phyloP scores from a whole-genome alignment of 2,113 vertebrate species.

The Vidua macroura region DNA sequence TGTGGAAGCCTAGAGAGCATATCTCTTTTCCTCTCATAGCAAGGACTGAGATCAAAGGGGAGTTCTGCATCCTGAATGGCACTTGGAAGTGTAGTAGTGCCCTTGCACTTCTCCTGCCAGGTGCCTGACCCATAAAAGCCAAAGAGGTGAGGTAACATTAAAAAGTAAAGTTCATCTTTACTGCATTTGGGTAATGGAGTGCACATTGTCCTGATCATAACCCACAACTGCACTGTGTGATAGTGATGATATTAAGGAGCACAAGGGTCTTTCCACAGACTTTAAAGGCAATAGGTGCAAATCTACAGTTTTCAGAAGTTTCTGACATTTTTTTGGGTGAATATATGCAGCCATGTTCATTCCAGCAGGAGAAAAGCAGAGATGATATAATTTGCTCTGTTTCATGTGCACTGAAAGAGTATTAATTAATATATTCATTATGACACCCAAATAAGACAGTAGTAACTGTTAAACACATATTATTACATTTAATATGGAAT shows the following conservation, averaged over 20 bases:
- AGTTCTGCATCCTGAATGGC: background rate
- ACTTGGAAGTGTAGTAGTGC: background rate
- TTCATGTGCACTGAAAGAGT: background rate
- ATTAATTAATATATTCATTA: background rate
- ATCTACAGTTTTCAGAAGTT: background rate
- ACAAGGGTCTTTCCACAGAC: background rate
- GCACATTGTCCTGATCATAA: background rate
- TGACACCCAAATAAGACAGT: background rate
- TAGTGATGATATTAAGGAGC: background rate
- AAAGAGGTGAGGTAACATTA: background rate
- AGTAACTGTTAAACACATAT: background rate
- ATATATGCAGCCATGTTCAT: background rate
- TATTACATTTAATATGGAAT: background rate
- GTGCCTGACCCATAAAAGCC: background rate
- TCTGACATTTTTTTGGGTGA: background rate
- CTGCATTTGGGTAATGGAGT: background rate
- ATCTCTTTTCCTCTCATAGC: background rate
- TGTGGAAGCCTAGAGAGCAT: accelerated
- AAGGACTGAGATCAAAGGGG: background rate
- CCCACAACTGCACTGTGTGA: too few relatives aligned
- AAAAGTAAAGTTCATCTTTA: background rate
- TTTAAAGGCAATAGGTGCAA: background rate
- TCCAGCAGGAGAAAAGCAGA: background rate
- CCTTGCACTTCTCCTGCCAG: background rate
- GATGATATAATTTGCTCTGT: background rate